phyloP scores from a whole-genome alignment of 2,113 vertebrate species.

The human (Homo sapiens) region GRCh38 chr15:83273501-83274000 shows the following conservation, averaged over 20 bases:
- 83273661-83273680: background rate
- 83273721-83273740: background rate
- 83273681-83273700: background rate
- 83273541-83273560: slow-evolving; percentile 66
- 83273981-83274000: background rate
- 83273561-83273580: slow-evolving; percentile 26
- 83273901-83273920: background rate
- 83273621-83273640: background rate
- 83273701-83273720: background rate
- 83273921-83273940: slow-evolving; percentile 8
- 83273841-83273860: background rate
- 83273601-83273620: background rate
- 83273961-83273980: background rate
- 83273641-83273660: background rate
- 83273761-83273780: background rate
- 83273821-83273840: background rate
- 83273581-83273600: slow-evolving; percentile 37
- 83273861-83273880: too few species aligned
- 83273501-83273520: slow-evolving; percentile 54
- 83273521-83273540: slow-evolving; percentile 65
- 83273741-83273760: background rate
- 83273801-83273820: background rate
- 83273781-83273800: background rate
- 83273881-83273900: background rate
- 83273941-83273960: background rate